Evolutionary conservation across 2,888 invertebrate genomes (phyloP).

Genomic region (Lycophotia porphyrea): DNA sequence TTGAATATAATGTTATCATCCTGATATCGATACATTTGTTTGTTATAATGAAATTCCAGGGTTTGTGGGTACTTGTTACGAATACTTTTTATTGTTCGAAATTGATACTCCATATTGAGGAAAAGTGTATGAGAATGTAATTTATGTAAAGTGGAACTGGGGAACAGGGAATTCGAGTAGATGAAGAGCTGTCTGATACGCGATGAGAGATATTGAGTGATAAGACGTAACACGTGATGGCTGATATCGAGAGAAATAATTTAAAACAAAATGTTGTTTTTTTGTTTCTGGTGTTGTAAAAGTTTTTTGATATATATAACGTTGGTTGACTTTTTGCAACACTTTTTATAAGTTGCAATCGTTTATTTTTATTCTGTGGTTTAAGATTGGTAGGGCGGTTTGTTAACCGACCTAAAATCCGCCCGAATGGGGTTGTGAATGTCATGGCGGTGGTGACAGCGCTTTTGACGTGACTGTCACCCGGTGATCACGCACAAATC

Average conservation of each 20-base stretch:
- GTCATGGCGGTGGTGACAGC: too few species aligned
- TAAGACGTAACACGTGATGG: slow-evolving; percentile 3
- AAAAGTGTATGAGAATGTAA: slow-evolving; percentile 39
- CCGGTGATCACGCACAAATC: too few species aligned
- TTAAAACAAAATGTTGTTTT: slow-evolving; percentile 1
- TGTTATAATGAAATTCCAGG: slow-evolving; percentile 62
- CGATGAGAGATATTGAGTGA: slow-evolving; percentile 13
- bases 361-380: too few species aligned
- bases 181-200: slow-evolving; percentile 33
- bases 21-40: slow-evolving; percentile 59
- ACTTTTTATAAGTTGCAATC: too few species aligned
- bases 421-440: too few species aligned
- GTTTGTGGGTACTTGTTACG: slow-evolving; percentile 39
- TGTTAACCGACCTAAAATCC: too few species aligned
- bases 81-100: slow-evolving; percentile 54
- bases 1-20: slow-evolving; percentile 58
- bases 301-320: neutral
- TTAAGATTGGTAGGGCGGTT: too few species aligned
- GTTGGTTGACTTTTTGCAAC: too few species aligned
- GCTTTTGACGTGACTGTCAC: too few species aligned
- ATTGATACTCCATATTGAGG: slow-evolving; percentile 40
- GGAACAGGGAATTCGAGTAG: slow-evolving; percentile 13
- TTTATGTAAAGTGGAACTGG: slow-evolving; percentile 51
- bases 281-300: neutral
- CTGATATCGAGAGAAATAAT: slow-evolving; percentile 1